A percentile compares a stretch with the other conserved stretches of the same genome.
Conservation (phyloP, 2,888 invertebrate genomes). For the Charanyca ferruginea region DNA sequence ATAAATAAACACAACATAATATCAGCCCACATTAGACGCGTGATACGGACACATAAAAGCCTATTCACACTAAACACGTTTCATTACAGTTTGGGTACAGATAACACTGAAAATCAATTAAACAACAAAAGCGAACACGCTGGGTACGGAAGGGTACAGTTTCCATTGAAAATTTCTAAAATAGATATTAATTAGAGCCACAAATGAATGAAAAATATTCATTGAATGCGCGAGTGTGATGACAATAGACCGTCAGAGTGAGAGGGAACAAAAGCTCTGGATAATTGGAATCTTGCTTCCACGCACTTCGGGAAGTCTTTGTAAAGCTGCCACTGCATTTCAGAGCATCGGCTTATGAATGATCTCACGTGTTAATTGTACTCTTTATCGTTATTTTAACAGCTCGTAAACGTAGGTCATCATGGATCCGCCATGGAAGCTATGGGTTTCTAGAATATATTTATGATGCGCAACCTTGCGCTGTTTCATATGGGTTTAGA, state of each 20-base stretch:
- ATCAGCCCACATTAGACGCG: constrained; percentile 11
- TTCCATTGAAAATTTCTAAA: constrained; percentile 62
- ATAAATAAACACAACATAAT: constrained; percentile 13
- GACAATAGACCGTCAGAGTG: constrained; percentile 62
- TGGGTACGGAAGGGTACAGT: constrained; percentile 63
- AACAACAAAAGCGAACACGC: constrained; percentile 62
- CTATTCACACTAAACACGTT: constrained; percentile 49
- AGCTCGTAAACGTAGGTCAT: not conserved
- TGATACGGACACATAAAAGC: constrained; percentile 44
- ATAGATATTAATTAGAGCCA: constrained; percentile 68
- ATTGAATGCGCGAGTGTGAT: constrained; percentile 63
- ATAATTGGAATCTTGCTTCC: constrained; percentile 71
- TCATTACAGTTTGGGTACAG: constrained; percentile 54
- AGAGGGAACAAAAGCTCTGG: constrained; percentile 67
- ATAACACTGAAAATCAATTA: constrained; percentile 65
- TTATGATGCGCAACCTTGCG: too few species aligned
- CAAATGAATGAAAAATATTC: constrained; percentile 69
- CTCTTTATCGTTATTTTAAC: not conserved
- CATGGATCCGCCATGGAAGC: too few species aligned
- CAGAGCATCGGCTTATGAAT: constrained; percentile 1
- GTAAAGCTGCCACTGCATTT: constrained; percentile 38
- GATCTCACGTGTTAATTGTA: constrained; percentile 16
- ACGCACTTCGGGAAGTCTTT: constrained; percentile 59
- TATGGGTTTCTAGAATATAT: too few species aligned
- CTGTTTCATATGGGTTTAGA: too few species aligned